Conservation (phyloP, 2,797 vertebrate genomes). For the Phylloscopus collybita region DNA sequence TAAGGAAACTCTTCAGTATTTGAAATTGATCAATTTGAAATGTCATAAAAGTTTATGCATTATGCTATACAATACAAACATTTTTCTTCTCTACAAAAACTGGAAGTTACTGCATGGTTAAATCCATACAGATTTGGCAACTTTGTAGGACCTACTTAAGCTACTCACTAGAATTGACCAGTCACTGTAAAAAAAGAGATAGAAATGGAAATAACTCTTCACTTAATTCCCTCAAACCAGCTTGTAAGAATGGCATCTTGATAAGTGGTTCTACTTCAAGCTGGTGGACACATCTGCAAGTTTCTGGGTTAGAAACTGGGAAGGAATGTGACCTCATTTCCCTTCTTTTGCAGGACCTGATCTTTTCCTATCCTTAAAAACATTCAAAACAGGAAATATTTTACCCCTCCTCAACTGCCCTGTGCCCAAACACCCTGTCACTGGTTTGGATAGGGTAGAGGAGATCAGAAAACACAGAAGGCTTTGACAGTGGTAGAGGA, state of each 20-base stretch:
- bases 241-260: not conserved
- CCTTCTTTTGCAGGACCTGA: not conserved
- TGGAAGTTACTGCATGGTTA: not conserved
- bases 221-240: not conserved
- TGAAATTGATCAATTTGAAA: constrained; percentile 39
- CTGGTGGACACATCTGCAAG: not conserved
- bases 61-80: constrained; percentile 5
- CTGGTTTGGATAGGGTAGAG: not conserved
- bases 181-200: not conserved
- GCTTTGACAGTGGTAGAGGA: not conserved
- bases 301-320: not conserved
- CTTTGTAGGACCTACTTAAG: not conserved
- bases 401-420: not conserved
- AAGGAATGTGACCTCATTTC: not conserved
- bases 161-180: not conserved
- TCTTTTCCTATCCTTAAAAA: not conserved
- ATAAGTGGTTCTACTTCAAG: not conserved
- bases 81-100: not conserved
- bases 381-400: not conserved
- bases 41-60: constrained; percentile 29
- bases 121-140: not conserved
- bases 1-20: not conserved
- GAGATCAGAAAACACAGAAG: not conserved
- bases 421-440: not conserved
- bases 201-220: not conserved